Evolutionary conservation across 2,797 vertebrate genomes (phyloP).

Genomic region (Mustela erminea): DNA sequence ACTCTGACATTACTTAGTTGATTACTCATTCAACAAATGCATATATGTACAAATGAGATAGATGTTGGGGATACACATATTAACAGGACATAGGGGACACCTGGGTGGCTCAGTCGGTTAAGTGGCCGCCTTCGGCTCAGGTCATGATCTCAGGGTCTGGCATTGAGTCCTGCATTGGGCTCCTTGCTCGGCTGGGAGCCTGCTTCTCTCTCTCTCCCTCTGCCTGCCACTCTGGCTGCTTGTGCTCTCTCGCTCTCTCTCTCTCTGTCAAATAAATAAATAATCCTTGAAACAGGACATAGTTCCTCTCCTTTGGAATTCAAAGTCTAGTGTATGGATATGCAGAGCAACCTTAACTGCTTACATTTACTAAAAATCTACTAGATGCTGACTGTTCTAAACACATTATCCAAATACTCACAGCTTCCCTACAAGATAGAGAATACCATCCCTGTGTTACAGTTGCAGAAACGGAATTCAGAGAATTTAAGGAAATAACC

Average conservation of each 20-base stretch:
- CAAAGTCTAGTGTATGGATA: neutral
- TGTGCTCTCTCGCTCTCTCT: too few species aligned
- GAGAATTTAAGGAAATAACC: neutral
- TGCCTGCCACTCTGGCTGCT: too few species aligned
- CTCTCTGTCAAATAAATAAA: too few species aligned
- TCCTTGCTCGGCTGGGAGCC: too few species aligned
- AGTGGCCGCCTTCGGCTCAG: too few species aligned
- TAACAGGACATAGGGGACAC: neutral
- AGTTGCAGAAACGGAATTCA: neutral
- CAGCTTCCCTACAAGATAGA: neutral
- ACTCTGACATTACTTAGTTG: neutral
- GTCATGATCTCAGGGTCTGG: too few species aligned
- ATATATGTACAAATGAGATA: neutral
- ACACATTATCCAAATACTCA: neutral
- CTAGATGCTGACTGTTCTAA: neutral
- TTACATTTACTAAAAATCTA: neutral
- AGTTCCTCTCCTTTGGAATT: neutral
- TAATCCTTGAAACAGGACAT: neutral
- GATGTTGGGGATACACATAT: neutral
- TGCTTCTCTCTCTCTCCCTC: too few species aligned
- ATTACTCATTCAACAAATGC: slow-evolving; percentile 12
- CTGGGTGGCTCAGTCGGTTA: too few species aligned
- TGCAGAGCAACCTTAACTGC: neutral
- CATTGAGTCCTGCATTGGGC: too few species aligned
- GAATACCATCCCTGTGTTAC: neutral